Base-by-base conservation (phyloP, 2,888 invertebrate genomes). In the Tholera decimalis region DNA sequence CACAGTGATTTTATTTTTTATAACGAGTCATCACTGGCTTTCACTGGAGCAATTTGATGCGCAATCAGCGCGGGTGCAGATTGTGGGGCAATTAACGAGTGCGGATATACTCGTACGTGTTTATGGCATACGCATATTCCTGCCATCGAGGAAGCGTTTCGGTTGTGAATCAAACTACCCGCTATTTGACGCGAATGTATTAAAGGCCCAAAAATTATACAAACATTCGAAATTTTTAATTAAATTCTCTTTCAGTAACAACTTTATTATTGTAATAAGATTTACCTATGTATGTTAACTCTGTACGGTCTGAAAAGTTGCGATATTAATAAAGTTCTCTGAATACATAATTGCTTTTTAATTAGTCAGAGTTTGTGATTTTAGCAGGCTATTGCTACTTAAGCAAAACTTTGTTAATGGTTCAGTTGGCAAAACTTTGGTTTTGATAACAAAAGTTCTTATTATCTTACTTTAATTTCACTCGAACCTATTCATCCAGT, bases 31-130 rank as follows among this genome's bases (percentile, higher is more conserved):
- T 77, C 73, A 77, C 73, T 81, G 59, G 79, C 92, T 92, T 91
- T 92, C 91, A 88, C 92, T 84, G 60, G 73, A 85, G 86, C 86
- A 86, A 88, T 88, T 87, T 85, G 80, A 84, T 83, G 85, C 85
- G 85, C 86, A 85, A 86, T 83, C 80, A 85, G 80, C 68, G 83
- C 83, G 82, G 81, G 67, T 63, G 61, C 77, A 77, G 85, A 88
- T 85, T 86, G 85, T 84, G 59, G 74, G 82, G 84, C 86, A 92
- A 91, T 92, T 93, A 92, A 77, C 80, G 49, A 83, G 78, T 81
- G 83, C 90, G 89, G 89, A 91, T 88, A 84, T 87, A 77, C 62
- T 65, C 61, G 57, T 63, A 67, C 57, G 63, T 65, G 72, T 74
- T 69, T 79, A 82, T 82, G 75, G 72, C 66, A 65, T 77, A 70